Evolutionary conservation across 2,888 invertebrate species (phyloP).

Genomic region (Oxyscelio sp.): DNA sequence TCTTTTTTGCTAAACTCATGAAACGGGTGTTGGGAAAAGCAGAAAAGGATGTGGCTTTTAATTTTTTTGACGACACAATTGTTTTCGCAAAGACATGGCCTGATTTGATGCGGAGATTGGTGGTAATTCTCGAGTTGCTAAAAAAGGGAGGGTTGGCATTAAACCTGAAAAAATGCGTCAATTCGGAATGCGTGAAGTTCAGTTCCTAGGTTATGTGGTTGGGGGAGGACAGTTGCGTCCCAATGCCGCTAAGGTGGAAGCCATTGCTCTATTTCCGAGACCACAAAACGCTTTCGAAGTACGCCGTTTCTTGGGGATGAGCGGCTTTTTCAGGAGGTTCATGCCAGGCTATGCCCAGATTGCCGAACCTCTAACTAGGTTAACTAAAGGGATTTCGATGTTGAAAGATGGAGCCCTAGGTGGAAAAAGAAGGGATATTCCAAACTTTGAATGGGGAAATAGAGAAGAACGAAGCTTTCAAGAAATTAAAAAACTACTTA

Average conservation of each 20-base stretch:
- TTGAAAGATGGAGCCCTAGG: no score
- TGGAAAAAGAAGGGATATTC: no score
- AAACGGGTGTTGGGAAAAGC: no score
- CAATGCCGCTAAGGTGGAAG: slow-evolving; percentile 8
- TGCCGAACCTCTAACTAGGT: neutral
- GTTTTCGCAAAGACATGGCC: neutral
- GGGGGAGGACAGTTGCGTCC: slow-evolving; percentile 27
- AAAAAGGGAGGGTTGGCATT: slow-evolving; percentile 25
- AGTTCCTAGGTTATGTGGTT: slow-evolving; percentile 33
- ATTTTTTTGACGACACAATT: no score
- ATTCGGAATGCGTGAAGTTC: slow-evolving; percentile 20
- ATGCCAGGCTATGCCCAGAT: neutral
- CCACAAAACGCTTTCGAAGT: slow-evolving; percentile 47
- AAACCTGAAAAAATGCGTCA: slow-evolving; percentile 33
- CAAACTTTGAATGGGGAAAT: no score
- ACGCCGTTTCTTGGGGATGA: neutral
- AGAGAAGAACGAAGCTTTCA: neutral
- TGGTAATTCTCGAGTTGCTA: neutral
- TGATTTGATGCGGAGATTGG: neutral
- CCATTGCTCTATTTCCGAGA: slow-evolving; percentile 24
- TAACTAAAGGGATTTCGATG: no score
- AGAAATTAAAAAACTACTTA: neutral
- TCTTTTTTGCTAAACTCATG: no score
- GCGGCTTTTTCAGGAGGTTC: neutral
- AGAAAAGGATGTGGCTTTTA: no score